Evolutionary conservation across 2,113 vertebrate species (phyloP).

Genomic region (Oplegnathus fasciatus): DNA sequence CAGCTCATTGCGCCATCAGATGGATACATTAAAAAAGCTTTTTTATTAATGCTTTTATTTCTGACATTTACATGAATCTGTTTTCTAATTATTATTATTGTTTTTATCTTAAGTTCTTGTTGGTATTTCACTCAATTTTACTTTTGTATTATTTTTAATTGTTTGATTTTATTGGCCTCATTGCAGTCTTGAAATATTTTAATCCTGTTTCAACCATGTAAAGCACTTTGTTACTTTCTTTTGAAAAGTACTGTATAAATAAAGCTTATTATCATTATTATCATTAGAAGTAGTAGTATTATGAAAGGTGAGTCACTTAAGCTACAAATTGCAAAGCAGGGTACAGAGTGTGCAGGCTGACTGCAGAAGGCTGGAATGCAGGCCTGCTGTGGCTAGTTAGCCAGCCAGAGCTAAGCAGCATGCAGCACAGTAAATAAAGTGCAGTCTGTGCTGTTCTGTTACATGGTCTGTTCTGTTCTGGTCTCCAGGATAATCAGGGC

Average conservation of each 20-base stretch:
- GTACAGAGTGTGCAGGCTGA: conserved; percentile 56
- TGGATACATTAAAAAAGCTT: background rate
- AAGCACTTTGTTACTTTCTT: background rate
- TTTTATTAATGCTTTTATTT: background rate
- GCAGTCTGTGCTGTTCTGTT: conserved; percentile 62
- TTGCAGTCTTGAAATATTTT: background rate
- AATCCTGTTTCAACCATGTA: background rate
- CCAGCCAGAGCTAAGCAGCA: conserved; percentile 60
- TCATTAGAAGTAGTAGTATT: background rate
- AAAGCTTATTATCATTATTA: background rate
- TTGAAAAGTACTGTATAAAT: background rate
- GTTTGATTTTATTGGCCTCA: background rate
- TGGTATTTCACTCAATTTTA: background rate
- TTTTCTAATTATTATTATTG: background rate
- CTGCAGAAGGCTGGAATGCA: conserved; percentile 73
- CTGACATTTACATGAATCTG: background rate
- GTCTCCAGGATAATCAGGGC: conserved; percentile 72
- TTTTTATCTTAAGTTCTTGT: too few species aligned
- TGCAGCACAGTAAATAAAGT: conserved; percentile 66
- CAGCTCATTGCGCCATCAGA: background rate
- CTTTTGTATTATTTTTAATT: background rate
- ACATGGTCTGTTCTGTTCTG: conserved; percentile 69
- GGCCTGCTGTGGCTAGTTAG: conserved; percentile 80
- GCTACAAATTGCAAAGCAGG: conserved; percentile 43
- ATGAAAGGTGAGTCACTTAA: conserved; percentile 50